phyloP scores from a whole-genome alignment of 2,888 invertebrate species.

The Pycnomerus fuliginosus region DNA sequence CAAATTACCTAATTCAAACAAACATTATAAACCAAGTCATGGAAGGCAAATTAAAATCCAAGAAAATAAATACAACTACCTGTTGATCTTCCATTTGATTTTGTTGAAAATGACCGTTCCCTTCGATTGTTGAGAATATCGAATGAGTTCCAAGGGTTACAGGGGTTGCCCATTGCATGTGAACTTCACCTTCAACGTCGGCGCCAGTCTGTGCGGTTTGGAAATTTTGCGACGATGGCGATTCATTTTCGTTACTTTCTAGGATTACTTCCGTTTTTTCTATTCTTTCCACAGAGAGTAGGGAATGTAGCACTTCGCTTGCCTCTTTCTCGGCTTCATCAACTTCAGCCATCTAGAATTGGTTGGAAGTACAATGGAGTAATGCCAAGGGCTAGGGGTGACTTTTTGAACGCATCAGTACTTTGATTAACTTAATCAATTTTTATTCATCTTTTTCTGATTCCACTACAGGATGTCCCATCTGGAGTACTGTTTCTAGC shows the following conservation, averaged over 20 bases:
- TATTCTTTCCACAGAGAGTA: conserved; percentile 66
- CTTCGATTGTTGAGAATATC: conserved; percentile 50
- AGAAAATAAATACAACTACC: conserved; percentile 37
- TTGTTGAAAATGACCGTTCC: conserved; percentile 47
- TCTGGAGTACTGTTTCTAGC: too few species aligned
- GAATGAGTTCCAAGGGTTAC: conserved; percentile 54
- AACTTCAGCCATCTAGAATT: conserved; percentile 63
- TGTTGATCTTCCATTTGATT: conserved; percentile 50
- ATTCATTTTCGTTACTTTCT: conserved; percentile 40
- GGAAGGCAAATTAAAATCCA: conserved; percentile 35
- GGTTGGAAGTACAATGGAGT: too few species aligned
- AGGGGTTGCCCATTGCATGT: conserved; percentile 66
- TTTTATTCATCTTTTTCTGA: too few species aligned
- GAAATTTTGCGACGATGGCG: conserved; percentile 43
- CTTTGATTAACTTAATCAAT: too few species aligned
- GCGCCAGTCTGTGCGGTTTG: conserved; percentile 38
- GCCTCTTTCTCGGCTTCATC: conserved; percentile 71
- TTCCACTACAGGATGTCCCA: too few species aligned
- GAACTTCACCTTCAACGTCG: conserved; percentile 46
- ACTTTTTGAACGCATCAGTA: too few species aligned
- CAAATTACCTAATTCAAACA: conserved; percentile 59
- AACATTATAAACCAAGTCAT: conserved; percentile 1
- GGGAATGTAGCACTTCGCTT: conserved; percentile 67
- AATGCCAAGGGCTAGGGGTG: too few species aligned
- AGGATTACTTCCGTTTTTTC: conserved; percentile 55